Evolutionary conservation across 1,140 invertebrate genomes (phyloP).

Genomic region (Maconellicoccus hirsutus): DNA sequence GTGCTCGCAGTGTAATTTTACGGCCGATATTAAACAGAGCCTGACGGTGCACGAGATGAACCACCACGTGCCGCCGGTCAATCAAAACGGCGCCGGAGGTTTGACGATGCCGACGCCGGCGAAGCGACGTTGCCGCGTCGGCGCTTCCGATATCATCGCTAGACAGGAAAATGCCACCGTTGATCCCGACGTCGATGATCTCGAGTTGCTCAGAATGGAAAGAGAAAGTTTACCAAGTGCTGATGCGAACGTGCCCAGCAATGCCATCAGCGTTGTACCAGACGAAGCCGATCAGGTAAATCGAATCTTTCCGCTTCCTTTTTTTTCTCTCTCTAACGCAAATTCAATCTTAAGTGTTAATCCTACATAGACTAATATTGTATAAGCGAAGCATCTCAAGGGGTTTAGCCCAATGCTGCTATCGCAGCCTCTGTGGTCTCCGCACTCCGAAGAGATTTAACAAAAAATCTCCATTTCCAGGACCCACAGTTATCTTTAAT

Average conservation of each 20-base stretch:
- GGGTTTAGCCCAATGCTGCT: no score
- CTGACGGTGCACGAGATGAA: slow-evolving; percentile 84
- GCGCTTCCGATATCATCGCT: slow-evolving; percentile 44
- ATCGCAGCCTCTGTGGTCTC: no score
- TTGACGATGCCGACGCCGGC: slow-evolving; percentile 32
- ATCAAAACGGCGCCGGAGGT: slow-evolving; percentile 36
- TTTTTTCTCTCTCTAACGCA: no score
- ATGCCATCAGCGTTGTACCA: neutral
- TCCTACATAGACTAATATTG: no score
- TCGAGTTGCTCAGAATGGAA: slow-evolving; percentile 2
- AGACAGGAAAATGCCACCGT: neutral
- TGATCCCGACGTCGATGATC: neutral
- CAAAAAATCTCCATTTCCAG: no score
- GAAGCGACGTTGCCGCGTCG: slow-evolving; percentile 50
- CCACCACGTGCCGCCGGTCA: slow-evolving; percentile 65
- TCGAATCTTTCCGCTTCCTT: no score
- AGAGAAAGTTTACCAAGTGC: slow-evolving; percentile 6
- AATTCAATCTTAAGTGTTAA: no score
- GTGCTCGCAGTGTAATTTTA: slow-evolving; percentile 81
- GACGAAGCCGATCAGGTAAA: slow-evolving; percentile 9
- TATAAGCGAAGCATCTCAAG: no score
- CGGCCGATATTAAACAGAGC: slow-evolving; percentile 82
- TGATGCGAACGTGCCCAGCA: neutral
- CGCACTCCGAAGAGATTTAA: no score
- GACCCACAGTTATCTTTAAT: no score